A percentile compares a stretch with the other conserved stretches of the same genome.
Evolutionary conservation across 2,113 vertebrate genomes (phyloP).

Genomic region (Myotis lucifugus): DNA sequence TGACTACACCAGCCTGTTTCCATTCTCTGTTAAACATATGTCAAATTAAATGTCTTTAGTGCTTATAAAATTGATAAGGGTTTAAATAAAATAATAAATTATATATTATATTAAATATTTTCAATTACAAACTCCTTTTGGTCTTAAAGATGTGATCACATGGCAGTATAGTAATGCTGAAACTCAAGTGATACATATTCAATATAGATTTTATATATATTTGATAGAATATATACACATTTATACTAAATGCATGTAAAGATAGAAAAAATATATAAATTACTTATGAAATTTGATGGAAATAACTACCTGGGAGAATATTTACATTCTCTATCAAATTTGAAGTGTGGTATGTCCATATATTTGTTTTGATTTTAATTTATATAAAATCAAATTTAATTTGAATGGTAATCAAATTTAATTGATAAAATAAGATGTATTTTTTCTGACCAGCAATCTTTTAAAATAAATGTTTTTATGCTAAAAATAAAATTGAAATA

Average conservation of each 20-base stretch:
- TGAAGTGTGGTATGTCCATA: not conserved
- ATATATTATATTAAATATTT: not conserved
- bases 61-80: not conserved
- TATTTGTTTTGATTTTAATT: not conserved
- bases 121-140: not conserved
- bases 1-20: not conserved
- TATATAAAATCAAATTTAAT: not conserved
- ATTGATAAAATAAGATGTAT: not conserved
- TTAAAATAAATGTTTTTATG: constrained; percentile 17
- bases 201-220: not conserved
- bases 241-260: not conserved
- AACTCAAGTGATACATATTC: not conserved
- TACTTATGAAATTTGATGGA: not conserved
- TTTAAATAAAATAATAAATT: not conserved
- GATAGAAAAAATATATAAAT: not conserved
- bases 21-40: not conserved
- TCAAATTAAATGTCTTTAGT: not conserved
- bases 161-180: not conserved
- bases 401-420: not conserved
- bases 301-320: not conserved
- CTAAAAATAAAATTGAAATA: constrained; percentile 61
- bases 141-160: not conserved
- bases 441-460: not conserved
- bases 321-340: not conserved
- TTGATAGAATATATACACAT: not conserved